phyloP scores from a whole-genome alignment of 1,140 invertebrate genomes.

The Steinernema khuongi region DNA sequence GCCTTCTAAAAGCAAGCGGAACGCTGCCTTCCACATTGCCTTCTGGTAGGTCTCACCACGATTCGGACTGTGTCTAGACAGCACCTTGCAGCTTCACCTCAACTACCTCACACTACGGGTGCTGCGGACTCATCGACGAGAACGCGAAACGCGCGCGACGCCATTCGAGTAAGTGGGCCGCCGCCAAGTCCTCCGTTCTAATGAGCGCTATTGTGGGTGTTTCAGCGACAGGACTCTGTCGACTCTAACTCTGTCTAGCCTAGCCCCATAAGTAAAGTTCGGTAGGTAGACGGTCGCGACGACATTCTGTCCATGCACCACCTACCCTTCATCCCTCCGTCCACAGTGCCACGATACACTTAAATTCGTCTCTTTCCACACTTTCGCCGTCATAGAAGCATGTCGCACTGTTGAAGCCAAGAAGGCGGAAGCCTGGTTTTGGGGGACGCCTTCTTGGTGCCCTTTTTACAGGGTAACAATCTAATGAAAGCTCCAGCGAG shows the following conservation, averaged over 20 bases:
- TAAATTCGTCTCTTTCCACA: no score
- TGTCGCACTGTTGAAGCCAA: no score
- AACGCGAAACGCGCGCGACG: slow-evolving; percentile 8
- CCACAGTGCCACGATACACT: no score
- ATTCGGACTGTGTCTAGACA: not conserved
- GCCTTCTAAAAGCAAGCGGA: slow-evolving; percentile 18
- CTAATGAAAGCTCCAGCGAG: no score
- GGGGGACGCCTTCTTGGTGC: no score
- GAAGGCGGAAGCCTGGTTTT: no score
- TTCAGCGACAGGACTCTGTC: slow-evolving; percentile 16
- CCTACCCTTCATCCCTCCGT: no score
- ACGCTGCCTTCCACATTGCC: not conserved
- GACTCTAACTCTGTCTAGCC: slow-evolving; percentile 4
- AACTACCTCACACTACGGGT: slow-evolving; percentile 9
- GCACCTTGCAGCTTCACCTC: slow-evolving; percentile 10
- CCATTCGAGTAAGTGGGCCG: not conserved
- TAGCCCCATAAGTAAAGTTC: not conserved
- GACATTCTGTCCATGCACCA: no score
- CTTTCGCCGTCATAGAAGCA: no score
- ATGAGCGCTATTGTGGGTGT: not conserved
- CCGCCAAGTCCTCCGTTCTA: not conserved
- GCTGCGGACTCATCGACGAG: slow-evolving; percentile 10
- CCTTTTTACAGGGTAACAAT: no score
- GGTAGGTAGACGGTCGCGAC: no score
- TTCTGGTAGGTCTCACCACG: not conserved